Evolutionary conservation across 2,797 vertebrate genomes (phyloP).

Genomic region (Odontamblyopus rebecca): DNA sequence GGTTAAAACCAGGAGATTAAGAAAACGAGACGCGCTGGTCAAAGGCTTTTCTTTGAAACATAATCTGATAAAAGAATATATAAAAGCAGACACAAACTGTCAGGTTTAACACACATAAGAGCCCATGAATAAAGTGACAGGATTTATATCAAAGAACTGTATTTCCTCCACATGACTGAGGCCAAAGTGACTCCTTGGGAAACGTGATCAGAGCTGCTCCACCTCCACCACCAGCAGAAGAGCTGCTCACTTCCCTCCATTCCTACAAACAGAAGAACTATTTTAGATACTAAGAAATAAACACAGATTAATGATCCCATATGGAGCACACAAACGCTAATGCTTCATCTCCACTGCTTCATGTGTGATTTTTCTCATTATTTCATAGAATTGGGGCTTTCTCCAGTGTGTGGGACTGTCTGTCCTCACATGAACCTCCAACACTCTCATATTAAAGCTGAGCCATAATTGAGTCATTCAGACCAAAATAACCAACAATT

Average conservation of each 20-base stretch:
- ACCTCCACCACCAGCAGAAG: not conserved
- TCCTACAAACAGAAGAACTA: too few relatives aligned
- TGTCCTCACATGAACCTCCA: slow-evolving; percentile 51
- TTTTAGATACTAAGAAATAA: too few relatives aligned
- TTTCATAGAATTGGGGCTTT: not conserved
- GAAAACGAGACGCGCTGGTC: slow-evolving; percentile 8
- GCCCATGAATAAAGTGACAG: slow-evolving; percentile 12
- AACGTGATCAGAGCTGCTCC: slow-evolving; percentile 13
- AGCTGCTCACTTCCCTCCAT: not conserved
- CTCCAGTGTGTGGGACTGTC: slow-evolving; percentile 40
- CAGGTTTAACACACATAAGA: slow-evolving; percentile 1
- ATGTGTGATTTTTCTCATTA: not conserved
- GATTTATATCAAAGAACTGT: slow-evolving; percentile 13
- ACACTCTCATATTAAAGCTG: slow-evolving; percentile 57
- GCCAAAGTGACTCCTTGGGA: slow-evolving; percentile 11
- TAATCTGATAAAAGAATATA: slow-evolving; percentile 25
- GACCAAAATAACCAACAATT: slow-evolving; percentile 51
- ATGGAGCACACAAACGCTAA: not conserved
- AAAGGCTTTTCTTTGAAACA: slow-evolving; percentile 5
- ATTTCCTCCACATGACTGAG: slow-evolving; percentile 8
- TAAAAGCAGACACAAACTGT: slow-evolving; percentile 16
- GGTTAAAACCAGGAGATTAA: not conserved
- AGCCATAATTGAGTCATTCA: slow-evolving; percentile 64
- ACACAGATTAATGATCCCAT: too few relatives aligned
- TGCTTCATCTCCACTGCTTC: not conserved